phyloP scores from a whole-genome alignment of 2,797 vertebrate species.

The Chelmon rostratus region DNA sequence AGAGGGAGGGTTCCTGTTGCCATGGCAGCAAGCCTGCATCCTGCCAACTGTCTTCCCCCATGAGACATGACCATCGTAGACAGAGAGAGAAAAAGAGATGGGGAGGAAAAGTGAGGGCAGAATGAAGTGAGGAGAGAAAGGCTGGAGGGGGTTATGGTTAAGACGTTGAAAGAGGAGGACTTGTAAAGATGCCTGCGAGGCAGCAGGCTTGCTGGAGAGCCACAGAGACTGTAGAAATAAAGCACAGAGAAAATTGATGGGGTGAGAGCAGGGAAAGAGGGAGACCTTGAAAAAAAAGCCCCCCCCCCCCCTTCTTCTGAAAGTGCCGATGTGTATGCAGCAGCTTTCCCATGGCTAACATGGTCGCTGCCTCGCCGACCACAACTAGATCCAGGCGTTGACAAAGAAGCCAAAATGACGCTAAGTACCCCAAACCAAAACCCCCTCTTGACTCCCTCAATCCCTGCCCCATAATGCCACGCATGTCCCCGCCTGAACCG shows the following conservation, averaged over 20 bases:
- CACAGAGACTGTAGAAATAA: conserved; percentile 60
- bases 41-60: conserved; percentile 86
- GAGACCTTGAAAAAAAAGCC: conserved; percentile 46
- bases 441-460: conserved; percentile 27
- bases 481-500: conserved; percentile 53
- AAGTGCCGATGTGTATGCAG: conserved; percentile 27
- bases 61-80: conserved; percentile 86
- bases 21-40: conserved; percentile 88
- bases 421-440: conserved; percentile 11
- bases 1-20: conserved; percentile 89
- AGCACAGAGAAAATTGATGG: conserved; percentile 59
- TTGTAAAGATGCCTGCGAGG: conserved; percentile 74
- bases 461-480: conserved; percentile 38
- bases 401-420: conserved; percentile 38
- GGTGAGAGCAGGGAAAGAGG: conserved; percentile 53
- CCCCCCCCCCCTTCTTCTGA: conserved; percentile 1
- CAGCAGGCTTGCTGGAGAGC: conserved; percentile 41
- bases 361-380: conserved; percentile 46
- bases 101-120: conserved; percentile 71
- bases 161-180: conserved; percentile 78
- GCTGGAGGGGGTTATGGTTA: conserved; percentile 67
- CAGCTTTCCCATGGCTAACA: conserved; percentile 56
- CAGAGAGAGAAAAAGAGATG: conserved; percentile 65
- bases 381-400: conserved; percentile 50
- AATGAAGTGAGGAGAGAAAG: conserved; percentile 56